Evolutionary conservation across 2,113 vertebrate species (phyloP).

Genomic region (Malurus alboscapulatus): DNA sequence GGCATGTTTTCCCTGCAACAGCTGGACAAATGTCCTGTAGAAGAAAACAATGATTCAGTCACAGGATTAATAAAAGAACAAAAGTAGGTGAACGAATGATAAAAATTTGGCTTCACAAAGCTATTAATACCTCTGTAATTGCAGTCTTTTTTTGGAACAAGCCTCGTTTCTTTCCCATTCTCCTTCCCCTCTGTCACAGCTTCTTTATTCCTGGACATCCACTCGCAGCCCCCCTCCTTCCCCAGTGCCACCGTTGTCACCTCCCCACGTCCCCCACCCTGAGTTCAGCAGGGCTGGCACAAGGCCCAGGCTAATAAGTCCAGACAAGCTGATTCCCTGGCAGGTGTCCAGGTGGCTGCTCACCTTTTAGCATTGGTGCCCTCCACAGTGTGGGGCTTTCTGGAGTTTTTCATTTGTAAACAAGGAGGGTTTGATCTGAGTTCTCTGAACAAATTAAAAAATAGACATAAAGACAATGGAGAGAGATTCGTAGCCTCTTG

Average conservation of each 20-base stretch:
- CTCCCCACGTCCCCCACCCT: accelerated
- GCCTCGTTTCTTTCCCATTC: background rate
- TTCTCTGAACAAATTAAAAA: background rate
- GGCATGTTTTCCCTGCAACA: background rate
- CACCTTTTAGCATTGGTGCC: background rate
- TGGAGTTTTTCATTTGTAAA: background rate
- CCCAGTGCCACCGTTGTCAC: background rate
- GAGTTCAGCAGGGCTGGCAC: background rate
- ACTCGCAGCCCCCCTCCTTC: background rate
- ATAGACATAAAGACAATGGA: background rate
- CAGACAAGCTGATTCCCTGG: background rate
- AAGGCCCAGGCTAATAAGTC: background rate
- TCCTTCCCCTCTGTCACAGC: background rate
- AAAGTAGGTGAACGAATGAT: constrained; percentile 25
- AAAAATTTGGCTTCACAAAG: background rate
- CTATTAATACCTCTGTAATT: constrained; percentile 30
- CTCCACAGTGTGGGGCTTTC: background rate
- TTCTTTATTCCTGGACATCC: background rate
- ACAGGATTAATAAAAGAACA: background rate
- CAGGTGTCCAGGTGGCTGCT: background rate
- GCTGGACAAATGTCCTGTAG: too few species aligned
- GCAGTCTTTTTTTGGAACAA: constrained; percentile 21
- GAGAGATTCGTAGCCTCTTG: background rate
- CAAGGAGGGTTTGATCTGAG: background rate
- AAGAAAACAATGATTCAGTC: background rate